Base-by-base conservation (phyloP, 2,888 invertebrate species). In the Nomada ruficornis region DNA sequence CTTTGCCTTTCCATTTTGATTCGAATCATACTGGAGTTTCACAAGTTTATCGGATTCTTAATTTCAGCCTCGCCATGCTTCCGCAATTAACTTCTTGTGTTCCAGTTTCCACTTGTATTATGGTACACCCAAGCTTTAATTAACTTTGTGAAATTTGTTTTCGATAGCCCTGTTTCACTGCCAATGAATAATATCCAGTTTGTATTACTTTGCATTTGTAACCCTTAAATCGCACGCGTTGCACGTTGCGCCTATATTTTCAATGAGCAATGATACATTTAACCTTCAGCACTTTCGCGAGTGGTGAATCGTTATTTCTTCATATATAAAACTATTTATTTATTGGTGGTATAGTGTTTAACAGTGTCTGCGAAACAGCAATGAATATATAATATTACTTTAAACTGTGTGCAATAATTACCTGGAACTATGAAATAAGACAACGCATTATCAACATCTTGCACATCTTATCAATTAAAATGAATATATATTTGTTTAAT, bases 11-110 rank as follows among this genome's bases (percentile, higher is more conserved):
- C 36, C 47, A 57, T 15, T 42, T 54, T 23, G 76, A 18, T 50
- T 42, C 3, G 1, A 50, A n/a, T 10, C 57, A 57, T 59, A 36
- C 23, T 57, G 36, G 26, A 50, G 42, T 23, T 65, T 67, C 68
- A 50, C 20, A 36, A 44, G 67, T 75, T 75, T 67, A 67, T 59
- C 44, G 11, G 23, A 44, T 29, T 72, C 54, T 64, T 63, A 72
- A 63, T 57, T 63, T 13, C 47, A 55, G 47, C 50, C n/a, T 47
- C 62, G 13, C 47, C 47, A 47, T 36, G 47, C 47, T 62, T 42
- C 23, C 29, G 29, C 26, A 70, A 70, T 63, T 72, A 72, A 47
- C 55, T 44, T 47, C 7, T 71, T 44, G 55, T 44, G 55, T 72
- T 76, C 47, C 47, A 50, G 20, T 63, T 50, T 63, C 55, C 29